A percentile compares a stretch with the other conserved stretches of the same genome.
Conservation (phyloP, 2,797 vertebrate species). For the Labeo calbasu region DNA sequence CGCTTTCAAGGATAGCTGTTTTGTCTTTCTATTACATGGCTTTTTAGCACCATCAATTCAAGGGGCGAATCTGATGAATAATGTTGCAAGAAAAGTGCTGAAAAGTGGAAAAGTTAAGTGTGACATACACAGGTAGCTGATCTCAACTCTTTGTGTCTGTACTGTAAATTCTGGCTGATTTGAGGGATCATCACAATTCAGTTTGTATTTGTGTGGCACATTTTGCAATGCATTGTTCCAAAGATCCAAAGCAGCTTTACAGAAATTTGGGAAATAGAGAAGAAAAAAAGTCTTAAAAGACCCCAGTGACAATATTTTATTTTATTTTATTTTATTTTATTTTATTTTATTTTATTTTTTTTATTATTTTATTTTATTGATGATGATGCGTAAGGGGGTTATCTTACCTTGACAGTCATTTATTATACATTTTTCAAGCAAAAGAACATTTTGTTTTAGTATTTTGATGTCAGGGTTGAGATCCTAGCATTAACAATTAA, state of each 20-base stretch:
- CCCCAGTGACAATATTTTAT: not conserved
- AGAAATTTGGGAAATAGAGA: not conserved
- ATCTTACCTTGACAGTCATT: not conserved
- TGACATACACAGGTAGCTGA: slow-evolving; percentile 42
- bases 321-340: not conserved
- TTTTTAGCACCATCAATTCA: slow-evolving; percentile 54
- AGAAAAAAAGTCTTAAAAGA: not conserved
- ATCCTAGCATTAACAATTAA: not conserved
- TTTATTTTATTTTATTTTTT: not conserved
- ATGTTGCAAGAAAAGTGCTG: slow-evolving; percentile 52
- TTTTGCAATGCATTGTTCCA: not conserved
- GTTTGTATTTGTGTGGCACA: not conserved
- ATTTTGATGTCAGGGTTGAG: not conserved
- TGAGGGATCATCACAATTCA: slow-evolving; percentile 31
- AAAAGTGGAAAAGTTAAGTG: slow-evolving; percentile 50
- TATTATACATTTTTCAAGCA: not conserved
- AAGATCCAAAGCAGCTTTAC: not conserved
- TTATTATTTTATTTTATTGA: not conserved
- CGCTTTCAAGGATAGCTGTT: slow-evolving; percentile 54
- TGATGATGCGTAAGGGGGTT: not conserved
- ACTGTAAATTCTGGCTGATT: slow-evolving; percentile 22
- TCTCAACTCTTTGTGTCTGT: slow-evolving; percentile 34
- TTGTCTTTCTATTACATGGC: slow-evolving; percentile 59
- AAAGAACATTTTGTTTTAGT: not conserved
- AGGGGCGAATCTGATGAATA: slow-evolving; percentile 44